Evolutionary conservation across 2,113 vertebrate species (phyloP).

Genomic region (Amphilophus citrinellus): DNA sequence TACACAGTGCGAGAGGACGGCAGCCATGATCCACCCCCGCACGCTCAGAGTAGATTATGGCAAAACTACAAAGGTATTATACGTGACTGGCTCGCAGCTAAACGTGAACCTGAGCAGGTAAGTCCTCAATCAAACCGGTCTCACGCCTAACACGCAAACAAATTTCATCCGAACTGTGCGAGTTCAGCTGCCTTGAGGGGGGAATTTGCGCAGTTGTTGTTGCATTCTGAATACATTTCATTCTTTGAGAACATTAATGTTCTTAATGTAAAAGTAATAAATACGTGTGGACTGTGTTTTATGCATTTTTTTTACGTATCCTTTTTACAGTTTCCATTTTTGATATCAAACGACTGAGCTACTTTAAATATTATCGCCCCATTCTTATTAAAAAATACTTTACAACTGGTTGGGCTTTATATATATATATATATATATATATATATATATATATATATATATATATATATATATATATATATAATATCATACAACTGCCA

Average conservation of each 20-base stretch:
- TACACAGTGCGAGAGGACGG: neutral
- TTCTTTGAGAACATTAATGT: neutral
- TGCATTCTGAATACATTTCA: neutral
- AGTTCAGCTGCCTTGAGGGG: neutral
- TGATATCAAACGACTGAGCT: neutral
- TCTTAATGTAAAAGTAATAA: too few relatives aligned
- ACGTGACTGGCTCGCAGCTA: conserved; percentile 72
- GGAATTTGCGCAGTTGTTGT: neutral
- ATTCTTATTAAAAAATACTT: neutral
- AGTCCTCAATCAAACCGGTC: rapidly evolving
- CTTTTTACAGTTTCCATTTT: neutral
- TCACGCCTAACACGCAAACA: neutral
- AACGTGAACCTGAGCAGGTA: conserved; percentile 74
- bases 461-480: too few relatives aligned
- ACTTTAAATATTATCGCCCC: too few relatives aligned
- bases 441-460: too few relatives aligned
- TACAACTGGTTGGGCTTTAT: too few relatives aligned
- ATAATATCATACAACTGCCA: neutral
- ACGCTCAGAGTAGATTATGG: conserved; percentile 71
- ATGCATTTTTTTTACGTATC: neutral
- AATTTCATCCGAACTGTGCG: neutral
- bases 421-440: too few relatives aligned
- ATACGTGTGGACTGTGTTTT: neutral
- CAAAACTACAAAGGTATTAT: conserved; percentile 26
- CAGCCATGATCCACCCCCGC: conserved; percentile 61